Conservation (phyloP, 2,113 vertebrate species). For the Cygnus atratus region DNA sequence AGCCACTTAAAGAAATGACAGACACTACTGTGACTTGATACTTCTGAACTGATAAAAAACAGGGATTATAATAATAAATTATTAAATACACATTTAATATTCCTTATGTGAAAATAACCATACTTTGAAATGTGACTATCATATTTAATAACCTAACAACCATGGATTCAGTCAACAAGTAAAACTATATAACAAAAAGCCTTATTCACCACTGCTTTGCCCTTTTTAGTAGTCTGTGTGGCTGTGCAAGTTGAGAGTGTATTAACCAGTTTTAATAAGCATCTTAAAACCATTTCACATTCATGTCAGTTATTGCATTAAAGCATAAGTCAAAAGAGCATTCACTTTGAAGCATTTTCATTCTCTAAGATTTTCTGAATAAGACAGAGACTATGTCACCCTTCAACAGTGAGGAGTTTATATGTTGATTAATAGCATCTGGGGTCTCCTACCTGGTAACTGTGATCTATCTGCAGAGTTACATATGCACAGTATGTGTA, state of each 20-base stretch:
- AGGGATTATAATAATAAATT: background rate
- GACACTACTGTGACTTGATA: background rate
- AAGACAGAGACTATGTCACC: background rate
- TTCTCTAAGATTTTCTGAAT: background rate
- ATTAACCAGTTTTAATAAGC: background rate
- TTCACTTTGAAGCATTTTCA: background rate
- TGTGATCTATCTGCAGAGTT: background rate
- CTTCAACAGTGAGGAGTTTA: accelerated
- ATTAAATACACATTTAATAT: background rate
- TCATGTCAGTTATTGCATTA: background rate
- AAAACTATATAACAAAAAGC: background rate
- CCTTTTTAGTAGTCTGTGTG: background rate
- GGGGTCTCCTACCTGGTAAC: background rate
- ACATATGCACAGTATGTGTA: too few species aligned
- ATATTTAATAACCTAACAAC: background rate
- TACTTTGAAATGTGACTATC: background rate
- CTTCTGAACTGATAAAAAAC: background rate
- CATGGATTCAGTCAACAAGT: background rate
- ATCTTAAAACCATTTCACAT: background rate
- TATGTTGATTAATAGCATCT: background rate
- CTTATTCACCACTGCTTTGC: background rate
- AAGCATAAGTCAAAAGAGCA: background rate
- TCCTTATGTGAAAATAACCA: background rate
- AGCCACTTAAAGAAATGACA: background rate
- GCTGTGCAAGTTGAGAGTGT: background rate